Evolutionary conservation across 1,140 invertebrate species (phyloP).

Genomic region (Oryzaephilus surinamensis): DNA sequence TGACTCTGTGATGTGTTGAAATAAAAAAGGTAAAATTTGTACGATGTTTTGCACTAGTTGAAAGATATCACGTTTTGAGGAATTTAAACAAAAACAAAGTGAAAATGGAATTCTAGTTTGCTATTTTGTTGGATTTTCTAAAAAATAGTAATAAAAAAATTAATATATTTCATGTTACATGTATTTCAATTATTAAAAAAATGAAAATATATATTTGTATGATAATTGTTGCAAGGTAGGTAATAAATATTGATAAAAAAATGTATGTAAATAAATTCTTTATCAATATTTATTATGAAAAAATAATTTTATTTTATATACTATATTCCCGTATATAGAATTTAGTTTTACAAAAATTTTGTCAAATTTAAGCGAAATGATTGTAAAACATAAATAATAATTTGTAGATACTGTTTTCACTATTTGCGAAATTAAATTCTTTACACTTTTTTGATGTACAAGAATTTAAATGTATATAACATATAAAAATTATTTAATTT

Average conservation of each 20-base stretch:
- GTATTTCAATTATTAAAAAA: slow-evolving; percentile 12
- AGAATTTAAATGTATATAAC: slow-evolving; percentile 12
- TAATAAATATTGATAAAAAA: slow-evolving; percentile 3
- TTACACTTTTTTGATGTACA: no score
- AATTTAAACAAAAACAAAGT: no score
- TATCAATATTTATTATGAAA: no score
- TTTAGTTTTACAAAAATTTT: no score
- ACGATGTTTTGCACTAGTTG: slow-evolving; percentile 14
- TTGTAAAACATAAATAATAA: no score
- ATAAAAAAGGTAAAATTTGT: slow-evolving; percentile 11
- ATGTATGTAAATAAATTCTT: no score
- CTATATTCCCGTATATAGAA: no score
- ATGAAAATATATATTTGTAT: slow-evolving; percentile 13
- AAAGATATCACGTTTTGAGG: no score
- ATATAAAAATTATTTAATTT: slow-evolving; percentile 11
- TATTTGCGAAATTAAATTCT: slow-evolving; percentile 13
- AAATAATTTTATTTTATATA: slow-evolving; percentile 18
- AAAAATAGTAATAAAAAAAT: slow-evolving; percentile 4
- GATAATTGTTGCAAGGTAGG: slow-evolving; percentile 14
- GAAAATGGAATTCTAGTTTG: slow-evolving; percentile 6
- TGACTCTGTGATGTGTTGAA: slow-evolving; percentile 13
- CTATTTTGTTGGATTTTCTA: no score
- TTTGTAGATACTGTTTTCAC: no score
- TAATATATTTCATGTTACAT: slow-evolving; percentile 11
- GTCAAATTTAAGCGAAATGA: no score